These are phyloP conservation scores for Thereuonema tuberculata DNA, from an alignment of 1,140 invertebrate genomes.

Conservation along the genomic window DNA sequence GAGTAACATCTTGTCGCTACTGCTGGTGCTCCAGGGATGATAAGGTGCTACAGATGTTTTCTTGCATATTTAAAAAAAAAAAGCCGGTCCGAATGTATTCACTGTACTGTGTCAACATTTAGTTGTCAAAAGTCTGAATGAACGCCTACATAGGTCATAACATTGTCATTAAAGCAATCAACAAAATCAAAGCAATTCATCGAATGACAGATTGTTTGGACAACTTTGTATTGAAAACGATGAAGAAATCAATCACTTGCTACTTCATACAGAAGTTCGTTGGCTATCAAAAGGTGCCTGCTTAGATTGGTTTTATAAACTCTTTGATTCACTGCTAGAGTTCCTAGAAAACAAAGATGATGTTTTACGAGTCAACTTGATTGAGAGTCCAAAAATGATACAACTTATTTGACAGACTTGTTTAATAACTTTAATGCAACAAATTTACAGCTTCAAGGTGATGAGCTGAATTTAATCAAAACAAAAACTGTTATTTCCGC, in stretches of 20 bases:
- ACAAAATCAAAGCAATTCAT: conserved; percentile 14
- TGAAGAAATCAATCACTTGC: conserved; percentile 18
- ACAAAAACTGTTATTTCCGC: conserved; percentile 13
- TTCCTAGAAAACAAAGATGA: neutral
- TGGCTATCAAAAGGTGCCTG: conserved; percentile 19
- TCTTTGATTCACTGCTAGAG: conserved; percentile 13
- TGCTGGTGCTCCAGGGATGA: too few species aligned
- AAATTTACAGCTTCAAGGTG: conserved; percentile 17
- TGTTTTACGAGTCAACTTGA: neutral
- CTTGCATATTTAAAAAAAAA: too few species aligned
- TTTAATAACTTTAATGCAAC: conserved; percentile 18
- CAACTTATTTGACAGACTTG: conserved; percentile 18
- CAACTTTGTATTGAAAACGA: conserved; percentile 17
- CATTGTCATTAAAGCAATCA: conserved; percentile 15
- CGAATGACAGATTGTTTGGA: conserved; percentile 17
- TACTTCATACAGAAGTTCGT: conserved; percentile 11
- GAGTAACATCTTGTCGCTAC: too few species aligned
- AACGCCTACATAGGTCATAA: conserved; percentile 15
- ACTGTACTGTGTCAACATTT: too few species aligned
- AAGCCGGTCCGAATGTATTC: too few species aligned
- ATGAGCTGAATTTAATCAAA: conserved; percentile 18
- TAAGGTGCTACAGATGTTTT: too few species aligned
- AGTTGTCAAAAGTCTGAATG: conserved; percentile 15
- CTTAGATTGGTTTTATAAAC: conserved; percentile 11
- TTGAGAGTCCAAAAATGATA: conserved; percentile 10